Evolutionary conservation across 2,888 invertebrate genomes (phyloP).

Genomic region (Scelioninae gen. 2): DNA sequence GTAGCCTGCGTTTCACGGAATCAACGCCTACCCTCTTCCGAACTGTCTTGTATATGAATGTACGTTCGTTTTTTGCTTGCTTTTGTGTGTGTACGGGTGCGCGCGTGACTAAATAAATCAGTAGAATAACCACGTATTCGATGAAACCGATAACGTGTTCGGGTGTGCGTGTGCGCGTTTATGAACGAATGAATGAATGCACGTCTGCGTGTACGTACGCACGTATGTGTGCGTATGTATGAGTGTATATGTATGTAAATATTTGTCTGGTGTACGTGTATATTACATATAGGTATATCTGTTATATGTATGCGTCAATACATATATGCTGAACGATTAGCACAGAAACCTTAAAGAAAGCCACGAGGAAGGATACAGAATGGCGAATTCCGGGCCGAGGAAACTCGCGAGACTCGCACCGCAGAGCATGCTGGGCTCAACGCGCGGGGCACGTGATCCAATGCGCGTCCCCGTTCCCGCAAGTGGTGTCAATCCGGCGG

Average conservation of each 20-base stretch:
- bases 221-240: not conserved
- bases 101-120: no score
- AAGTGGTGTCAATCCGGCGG: conserved; percentile 8
- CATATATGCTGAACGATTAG: conserved; percentile 45
- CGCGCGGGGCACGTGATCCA: conserved; percentile 65
- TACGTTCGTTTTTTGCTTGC: not conserved
- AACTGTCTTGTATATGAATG: conserved; percentile 18
- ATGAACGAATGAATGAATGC: not conserved
- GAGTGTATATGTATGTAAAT: conserved; percentile 29
- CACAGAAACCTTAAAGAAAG: conserved; percentile 30
- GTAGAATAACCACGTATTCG: no score
- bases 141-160: no score
- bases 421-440: conserved; percentile 26
- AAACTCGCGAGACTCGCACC: conserved; percentile 31
- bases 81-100: no score
- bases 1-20: conserved; percentile 9
- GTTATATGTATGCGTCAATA: conserved; percentile 34
- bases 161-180: no score
- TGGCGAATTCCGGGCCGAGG: conserved; percentile 37
- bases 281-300: conserved; percentile 39
- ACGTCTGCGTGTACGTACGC: not conserved
- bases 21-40: conserved; percentile 9
- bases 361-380: conserved; percentile 44
- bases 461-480: conserved; percentile 49
- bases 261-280: conserved; percentile 36